A percentile compares a stretch with the other conserved stretches of the same genome.
phyloP scores from a whole-genome alignment of 2,797 vertebrate species.

The Schizopygopsis pylzovi region DNA sequence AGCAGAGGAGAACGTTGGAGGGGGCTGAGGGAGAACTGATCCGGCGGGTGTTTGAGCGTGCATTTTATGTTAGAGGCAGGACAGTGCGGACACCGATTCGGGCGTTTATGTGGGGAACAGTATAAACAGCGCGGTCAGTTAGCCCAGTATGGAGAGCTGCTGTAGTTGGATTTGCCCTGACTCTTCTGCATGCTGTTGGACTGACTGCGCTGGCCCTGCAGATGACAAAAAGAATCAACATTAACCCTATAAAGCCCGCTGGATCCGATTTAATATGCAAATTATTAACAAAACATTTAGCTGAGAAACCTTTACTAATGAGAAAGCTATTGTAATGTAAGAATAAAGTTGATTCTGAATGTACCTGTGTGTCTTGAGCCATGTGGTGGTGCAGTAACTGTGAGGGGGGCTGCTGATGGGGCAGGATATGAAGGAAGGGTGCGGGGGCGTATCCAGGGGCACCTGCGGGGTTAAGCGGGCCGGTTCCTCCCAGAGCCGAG shows the following conservation, averaged over 20 bases:
- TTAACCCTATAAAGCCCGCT: neutral
- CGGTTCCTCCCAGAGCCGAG: conserved; percentile 90
- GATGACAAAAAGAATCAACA: conserved; percentile 12
- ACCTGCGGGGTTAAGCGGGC: conserved; percentile 88
- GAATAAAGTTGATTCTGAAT: conserved; percentile 27
- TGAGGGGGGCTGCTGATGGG: conserved; percentile 95
- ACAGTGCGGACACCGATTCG: conserved; percentile 64
- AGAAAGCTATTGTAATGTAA: neutral
- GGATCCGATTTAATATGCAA: neutral
- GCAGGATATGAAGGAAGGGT: conserved; percentile 93
- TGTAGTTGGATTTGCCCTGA: conserved; percentile 93
- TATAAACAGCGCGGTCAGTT: conserved; percentile 80
- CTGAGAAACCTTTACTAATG: neutral
- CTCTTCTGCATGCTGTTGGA: conserved; percentile 93
- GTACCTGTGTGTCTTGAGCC: conserved; percentile 92
- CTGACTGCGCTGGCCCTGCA: conserved; percentile 92
- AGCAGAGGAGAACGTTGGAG: conserved; percentile 81
- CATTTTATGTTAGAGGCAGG: conserved; percentile 50
- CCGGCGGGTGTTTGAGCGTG: conserved; percentile 22
- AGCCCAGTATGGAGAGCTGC: conserved; percentile 95
- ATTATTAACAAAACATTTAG: neutral
- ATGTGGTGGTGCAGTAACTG: conserved; percentile 96
- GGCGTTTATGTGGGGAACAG: conserved; percentile 29
- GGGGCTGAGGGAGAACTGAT: conserved; percentile 63
- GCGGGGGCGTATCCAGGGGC: conserved; percentile 89